Percentiles rank a stretch among this genome's conserved stretches.
These are phyloP conservation scores for Squalus acanthias DNA, from an alignment of 2,797 vertebrate species.

Conservation along the genomic window DNA sequence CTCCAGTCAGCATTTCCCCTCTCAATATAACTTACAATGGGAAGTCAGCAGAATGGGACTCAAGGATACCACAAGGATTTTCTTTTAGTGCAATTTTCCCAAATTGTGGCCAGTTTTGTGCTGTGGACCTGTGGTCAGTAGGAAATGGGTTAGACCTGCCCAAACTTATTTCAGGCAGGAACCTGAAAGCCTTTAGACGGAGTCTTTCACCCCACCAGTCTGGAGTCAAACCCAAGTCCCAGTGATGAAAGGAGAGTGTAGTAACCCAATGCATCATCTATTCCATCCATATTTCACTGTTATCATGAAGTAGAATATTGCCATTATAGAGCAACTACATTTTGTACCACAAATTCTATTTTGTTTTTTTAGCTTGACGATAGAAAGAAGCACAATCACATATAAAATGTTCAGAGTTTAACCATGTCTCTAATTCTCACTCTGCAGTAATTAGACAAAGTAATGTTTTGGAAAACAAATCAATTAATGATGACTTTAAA, in stretches of 20 bases:
- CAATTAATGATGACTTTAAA: not conserved
- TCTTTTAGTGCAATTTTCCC: not conserved
- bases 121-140: too few relatives aligned
- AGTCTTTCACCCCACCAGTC: not conserved
- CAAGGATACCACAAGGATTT: not conserved
- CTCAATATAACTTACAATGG: not conserved
- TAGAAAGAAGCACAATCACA: not conserved
- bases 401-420: slow-evolving; percentile 10
- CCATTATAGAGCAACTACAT: not conserved
- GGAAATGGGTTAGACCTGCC: not conserved
- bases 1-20: not conserved
- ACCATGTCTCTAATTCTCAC: not conserved
- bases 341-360: not conserved
- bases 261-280: not conserved
- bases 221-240: not conserved
- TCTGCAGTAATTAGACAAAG: slow-evolving; percentile 1
- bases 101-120: not conserved
- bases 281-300: not conserved
- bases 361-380: not conserved
- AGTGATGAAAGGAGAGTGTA: not conserved
- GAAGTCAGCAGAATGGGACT: not conserved
- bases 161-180: not conserved
- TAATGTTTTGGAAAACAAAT: slow-evolving; percentile 1
- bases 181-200: not conserved
- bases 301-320: not conserved